phyloP scores from a whole-genome alignment of 2,113 vertebrate genomes.

The Dasyurus viverrinus region DNA sequence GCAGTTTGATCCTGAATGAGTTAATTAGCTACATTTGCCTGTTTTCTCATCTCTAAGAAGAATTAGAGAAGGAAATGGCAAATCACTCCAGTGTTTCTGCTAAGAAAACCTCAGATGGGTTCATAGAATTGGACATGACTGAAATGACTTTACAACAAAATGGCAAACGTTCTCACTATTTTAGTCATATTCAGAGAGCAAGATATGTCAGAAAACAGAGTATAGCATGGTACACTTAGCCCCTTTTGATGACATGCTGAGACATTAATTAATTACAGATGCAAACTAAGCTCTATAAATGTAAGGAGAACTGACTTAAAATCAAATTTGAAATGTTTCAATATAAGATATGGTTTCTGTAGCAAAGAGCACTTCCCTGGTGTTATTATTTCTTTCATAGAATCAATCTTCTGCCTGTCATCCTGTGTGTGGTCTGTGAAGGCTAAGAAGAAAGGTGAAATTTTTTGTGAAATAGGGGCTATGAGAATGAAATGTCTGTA shows the following conservation, averaged over 20 bases:
- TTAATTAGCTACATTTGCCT: background rate
- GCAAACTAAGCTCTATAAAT: background rate
- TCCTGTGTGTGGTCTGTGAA: background rate
- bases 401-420: background rate
- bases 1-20: background rate
- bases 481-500: background rate
- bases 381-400: background rate
- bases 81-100: background rate
- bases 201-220: background rate
- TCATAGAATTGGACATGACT: background rate
- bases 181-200: background rate
- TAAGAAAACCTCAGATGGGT: background rate
- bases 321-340: background rate
- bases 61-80: background rate
- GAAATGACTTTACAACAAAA: background rate
- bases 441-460: conserved; percentile 6
- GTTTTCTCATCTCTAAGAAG: background rate
- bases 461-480: background rate
- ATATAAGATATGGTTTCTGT: background rate
- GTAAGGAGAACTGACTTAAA: background rate
- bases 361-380: background rate
- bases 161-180: fast-evolving
- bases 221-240: fast-evolving
- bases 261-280: background rate
- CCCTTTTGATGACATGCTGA: background rate